Conservation (phyloP, 2,113 vertebrate species). For the Otis tarda region DNA sequence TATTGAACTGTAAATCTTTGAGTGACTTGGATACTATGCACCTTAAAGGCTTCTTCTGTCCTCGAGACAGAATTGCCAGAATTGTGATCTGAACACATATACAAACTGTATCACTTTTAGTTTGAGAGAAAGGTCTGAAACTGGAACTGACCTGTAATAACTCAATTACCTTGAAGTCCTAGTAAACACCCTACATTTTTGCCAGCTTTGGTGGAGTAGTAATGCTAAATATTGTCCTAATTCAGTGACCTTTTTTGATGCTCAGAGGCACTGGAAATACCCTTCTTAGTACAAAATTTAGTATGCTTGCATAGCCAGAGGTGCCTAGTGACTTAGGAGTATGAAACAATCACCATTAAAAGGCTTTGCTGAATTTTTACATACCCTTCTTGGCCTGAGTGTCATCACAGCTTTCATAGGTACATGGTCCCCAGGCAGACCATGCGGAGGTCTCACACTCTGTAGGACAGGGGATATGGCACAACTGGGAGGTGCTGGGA, state of each 20-base stretch:
- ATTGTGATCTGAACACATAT: neutral
- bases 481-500: conserved; percentile 90
- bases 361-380: neutral
- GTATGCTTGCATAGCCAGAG: neutral
- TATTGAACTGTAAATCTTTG: neutral
- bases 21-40: neutral
- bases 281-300: neutral
- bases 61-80: neutral
- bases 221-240: neutral
- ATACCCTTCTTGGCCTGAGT: conserved; percentile 92
- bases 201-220: neutral
- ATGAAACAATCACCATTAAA: neutral
- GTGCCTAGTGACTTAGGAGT: neutral
- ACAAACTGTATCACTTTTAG: neutral
- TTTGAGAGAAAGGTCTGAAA: neutral
- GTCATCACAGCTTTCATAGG: conserved; percentile 93
- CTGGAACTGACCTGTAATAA: neutral
- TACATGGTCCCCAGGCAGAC: conserved; percentile 96
- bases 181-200: neutral
- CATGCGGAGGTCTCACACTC: conserved; percentile 92
- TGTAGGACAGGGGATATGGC: conserved; percentile 89
- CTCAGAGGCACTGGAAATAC: neutral
- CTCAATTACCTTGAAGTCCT: neutral
- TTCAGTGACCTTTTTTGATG: neutral
- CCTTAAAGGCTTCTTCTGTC: neutral